These are phyloP conservation scores for Cyphomyrus plagiostoma DNA, from an alignment of 2,113 vertebrate species.

Conservation along the genomic window DNA sequence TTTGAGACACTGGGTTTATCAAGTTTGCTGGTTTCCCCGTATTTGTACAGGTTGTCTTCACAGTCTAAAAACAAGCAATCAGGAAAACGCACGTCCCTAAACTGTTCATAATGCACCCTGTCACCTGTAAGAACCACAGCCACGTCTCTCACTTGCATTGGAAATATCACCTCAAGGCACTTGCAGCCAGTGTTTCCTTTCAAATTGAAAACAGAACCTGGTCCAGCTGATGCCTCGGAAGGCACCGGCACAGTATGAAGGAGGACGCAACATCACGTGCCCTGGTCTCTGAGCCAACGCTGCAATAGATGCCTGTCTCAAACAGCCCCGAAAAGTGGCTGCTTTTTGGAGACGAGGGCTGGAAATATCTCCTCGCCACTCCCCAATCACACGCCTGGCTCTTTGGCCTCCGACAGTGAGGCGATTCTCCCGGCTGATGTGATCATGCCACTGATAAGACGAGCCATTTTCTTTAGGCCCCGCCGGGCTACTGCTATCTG, in stretches of 20 bases:
- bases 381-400: slow-evolving; percentile 29
- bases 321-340: neutral
- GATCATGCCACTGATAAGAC: slow-evolving; percentile 20
- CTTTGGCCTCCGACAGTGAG: slow-evolving; percentile 22
- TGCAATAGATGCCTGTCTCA: neutral
- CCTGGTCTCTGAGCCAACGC: neutral
- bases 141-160: neutral
- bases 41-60: neutral
- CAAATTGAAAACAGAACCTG: neutral
- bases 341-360: neutral
- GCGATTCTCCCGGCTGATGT: neutral
- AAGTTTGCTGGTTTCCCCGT: neutral
- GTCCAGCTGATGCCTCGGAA: neutral
- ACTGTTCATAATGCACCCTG: neutral
- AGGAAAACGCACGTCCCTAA: neutral
- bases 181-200: neutral
- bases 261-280: neutral
- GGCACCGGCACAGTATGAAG: neutral
- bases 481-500: slow-evolving; percentile 10
- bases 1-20: neutral
- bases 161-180: neutral
- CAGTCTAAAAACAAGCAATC: neutral
- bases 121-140: neutral
- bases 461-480: slow-evolving; percentile 6
- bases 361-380: neutral